These are phyloP conservation scores for Otolemur crassicaudatus DNA, from an alignment of 2,797 vertebrate species.

Conservation along the genomic window DNA sequence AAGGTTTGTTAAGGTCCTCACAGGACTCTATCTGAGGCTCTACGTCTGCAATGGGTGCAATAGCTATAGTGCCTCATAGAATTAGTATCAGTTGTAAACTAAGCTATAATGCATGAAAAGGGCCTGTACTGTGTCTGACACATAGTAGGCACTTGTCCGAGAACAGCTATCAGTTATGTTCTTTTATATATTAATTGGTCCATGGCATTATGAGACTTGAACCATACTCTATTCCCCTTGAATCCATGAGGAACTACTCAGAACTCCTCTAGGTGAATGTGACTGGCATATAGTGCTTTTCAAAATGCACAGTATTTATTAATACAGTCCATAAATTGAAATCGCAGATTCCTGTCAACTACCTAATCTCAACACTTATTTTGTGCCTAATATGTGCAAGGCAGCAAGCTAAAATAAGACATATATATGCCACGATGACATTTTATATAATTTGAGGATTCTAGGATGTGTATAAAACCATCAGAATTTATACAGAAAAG, in stretches of 20 bases:
- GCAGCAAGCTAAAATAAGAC: constrained; percentile 20
- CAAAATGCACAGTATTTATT: constrained; percentile 43
- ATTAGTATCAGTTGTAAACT: not conserved
- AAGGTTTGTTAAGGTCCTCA: not conserved
- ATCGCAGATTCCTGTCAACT: constrained; percentile 13
- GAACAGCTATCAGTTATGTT: not conserved
- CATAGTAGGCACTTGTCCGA: not conserved
- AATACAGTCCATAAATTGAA: constrained; percentile 33
- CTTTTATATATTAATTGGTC: constrained; percentile 1
- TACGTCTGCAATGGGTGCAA: not conserved
- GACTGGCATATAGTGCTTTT: constrained; percentile 19
- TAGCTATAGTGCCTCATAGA: not conserved
- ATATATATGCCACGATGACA: not conserved
- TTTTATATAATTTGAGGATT: constrained; percentile 42
- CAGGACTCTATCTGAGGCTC: not conserved
- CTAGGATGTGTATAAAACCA: constrained; percentile 37
- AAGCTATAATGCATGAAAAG: not conserved
- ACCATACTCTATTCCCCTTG: not conserved
- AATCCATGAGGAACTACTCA: constrained; percentile 29
- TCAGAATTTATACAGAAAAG: constrained; percentile 31
- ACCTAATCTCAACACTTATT: constrained; percentile 25
- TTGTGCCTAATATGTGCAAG: not conserved
- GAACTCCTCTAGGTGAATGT: constrained; percentile 28
- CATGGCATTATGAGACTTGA: not conserved
- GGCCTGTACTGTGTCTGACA: not conserved